These are phyloP conservation scores for Scaptomyza caliginosa DNA, from an alignment of 2,888 invertebrate genomes.

Conservation along the genomic window DNA sequence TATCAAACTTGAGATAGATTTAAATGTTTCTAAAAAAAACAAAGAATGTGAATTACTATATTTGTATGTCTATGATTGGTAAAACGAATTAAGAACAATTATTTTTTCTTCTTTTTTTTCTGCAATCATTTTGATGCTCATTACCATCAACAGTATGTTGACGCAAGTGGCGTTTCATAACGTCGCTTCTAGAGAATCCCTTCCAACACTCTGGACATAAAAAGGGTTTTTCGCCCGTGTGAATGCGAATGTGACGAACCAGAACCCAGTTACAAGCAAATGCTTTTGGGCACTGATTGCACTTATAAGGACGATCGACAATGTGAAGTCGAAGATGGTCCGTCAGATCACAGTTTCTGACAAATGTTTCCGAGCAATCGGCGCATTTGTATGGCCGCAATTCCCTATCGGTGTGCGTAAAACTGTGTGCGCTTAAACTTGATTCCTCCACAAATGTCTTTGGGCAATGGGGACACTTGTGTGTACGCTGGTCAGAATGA, in stretches of 20 bases:
- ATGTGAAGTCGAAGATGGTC: slow-evolving; percentile 13
- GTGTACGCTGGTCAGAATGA: slow-evolving; percentile 16
- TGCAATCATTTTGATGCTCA: not conserved
- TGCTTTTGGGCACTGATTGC: slow-evolving; percentile 11
- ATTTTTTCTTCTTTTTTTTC: not conserved
- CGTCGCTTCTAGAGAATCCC: slow-evolving; percentile 19
- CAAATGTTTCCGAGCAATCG: slow-evolving; percentile 9
- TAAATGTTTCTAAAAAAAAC: too few relatives aligned
- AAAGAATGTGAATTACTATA: too few relatives aligned
- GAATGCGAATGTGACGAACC: slow-evolving; percentile 14
- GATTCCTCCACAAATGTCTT: slow-evolving; percentile 20
- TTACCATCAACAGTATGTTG: not conserved
- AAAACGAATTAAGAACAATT: too few relatives aligned
- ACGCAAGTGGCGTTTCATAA: not conserved
- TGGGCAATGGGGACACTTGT: slow-evolving; percentile 31
- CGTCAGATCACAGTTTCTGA: slow-evolving; percentile 24
- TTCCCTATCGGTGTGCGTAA: not conserved
- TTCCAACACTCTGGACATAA: slow-evolving; percentile 13
- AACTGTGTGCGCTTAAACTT: slow-evolving; percentile 19
- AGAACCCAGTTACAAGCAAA: slow-evolving; percentile 20
- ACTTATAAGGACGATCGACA: slow-evolving; percentile 11
- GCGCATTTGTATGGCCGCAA: slow-evolving; percentile 18
- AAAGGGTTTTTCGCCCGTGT: slow-evolving; percentile 19
- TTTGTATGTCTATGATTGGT: too few relatives aligned
- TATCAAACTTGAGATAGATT: too few relatives aligned